These are phyloP conservation scores for Beaufortia kweichowensis DNA, from an alignment of 2,113 vertebrate species.

Conservation along the genomic window DNA sequence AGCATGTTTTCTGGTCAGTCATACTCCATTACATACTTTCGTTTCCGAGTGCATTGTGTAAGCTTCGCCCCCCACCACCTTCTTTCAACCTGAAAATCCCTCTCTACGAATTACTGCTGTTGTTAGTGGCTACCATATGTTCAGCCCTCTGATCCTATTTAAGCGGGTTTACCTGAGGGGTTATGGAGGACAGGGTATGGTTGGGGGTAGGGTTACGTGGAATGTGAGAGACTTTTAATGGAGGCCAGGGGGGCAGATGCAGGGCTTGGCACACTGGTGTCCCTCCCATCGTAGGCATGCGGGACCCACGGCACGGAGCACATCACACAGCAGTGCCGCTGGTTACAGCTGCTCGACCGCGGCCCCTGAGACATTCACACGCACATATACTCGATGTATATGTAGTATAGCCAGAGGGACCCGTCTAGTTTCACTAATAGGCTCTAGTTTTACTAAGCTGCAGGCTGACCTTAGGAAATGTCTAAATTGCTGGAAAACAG, in stretches of 20 bases:
- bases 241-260: slow-evolving; percentile 42
- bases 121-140: slow-evolving; percentile 69
- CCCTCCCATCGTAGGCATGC: background rate
- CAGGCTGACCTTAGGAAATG: slow-evolving; percentile 13
- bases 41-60: background rate
- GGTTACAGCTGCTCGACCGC: slow-evolving; percentile 27
- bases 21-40: background rate
- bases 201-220: slow-evolving; percentile 12
- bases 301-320: background rate
- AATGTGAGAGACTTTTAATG: slow-evolving; percentile 3
- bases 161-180: slow-evolving; percentile 63
- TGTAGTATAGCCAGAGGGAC: slow-evolving; percentile 15
- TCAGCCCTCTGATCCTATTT: slow-evolving; percentile 68
- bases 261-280: slow-evolving; percentile 8
- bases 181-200: background rate
- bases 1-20: background rate
- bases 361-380: slow-evolving; percentile 8
- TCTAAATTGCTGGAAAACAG: slow-evolving; percentile 2
- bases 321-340: slow-evolving; percentile 6
- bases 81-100: slow-evolving; percentile 46
- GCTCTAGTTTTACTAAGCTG: slow-evolving; percentile 16
- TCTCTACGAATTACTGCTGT: slow-evolving; percentile 33
- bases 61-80: background rate
- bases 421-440: slow-evolving; percentile 28
- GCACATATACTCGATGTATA: background rate